Evolutionary conservation across 2,888 invertebrate genomes (phyloP).

Genomic region (Cinara cedri): DNA sequence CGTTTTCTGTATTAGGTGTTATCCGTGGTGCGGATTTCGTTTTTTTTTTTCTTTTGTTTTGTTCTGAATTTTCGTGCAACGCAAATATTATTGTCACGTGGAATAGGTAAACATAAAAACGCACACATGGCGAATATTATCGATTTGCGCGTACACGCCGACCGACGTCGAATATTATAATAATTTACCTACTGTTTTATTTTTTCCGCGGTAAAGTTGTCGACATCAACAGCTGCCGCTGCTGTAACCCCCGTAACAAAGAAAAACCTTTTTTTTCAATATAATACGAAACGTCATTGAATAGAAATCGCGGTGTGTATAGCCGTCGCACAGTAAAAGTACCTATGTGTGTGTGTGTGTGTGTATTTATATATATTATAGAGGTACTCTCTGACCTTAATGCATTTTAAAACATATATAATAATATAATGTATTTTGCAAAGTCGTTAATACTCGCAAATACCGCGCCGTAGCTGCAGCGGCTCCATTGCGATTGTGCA

Average conservation of each 20-base stretch:
- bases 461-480: not conserved
- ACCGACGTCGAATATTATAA: not conserved
- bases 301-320: not conserved
- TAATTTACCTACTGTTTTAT: conserved; percentile 4
- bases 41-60: too few relatives aligned
- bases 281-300: not conserved
- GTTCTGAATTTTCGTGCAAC: too few relatives aligned
- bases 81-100: not conserved
- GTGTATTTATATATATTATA: too few relatives aligned
- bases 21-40: too few relatives aligned
- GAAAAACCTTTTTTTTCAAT: conserved; percentile 4
- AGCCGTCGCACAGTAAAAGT: too few relatives aligned
- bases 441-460: not conserved
- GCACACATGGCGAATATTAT: not conserved
- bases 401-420: conserved; percentile 17
- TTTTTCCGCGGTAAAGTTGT: not conserved
- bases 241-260: not conserved
- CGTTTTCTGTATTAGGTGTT: not conserved
- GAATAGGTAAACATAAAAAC: not conserved
- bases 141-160: conserved; percentile 3
- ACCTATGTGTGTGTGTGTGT: too few relatives aligned
- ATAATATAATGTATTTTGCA: not conserved
- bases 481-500: not conserved
- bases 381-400: conserved; percentile 15
- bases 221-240: not conserved